Percentiles rank a stretch among this genome's conserved stretches.
Conservation (phyloP, 2,797 vertebrate genomes). For the Toxotes lorentzi region DNA sequence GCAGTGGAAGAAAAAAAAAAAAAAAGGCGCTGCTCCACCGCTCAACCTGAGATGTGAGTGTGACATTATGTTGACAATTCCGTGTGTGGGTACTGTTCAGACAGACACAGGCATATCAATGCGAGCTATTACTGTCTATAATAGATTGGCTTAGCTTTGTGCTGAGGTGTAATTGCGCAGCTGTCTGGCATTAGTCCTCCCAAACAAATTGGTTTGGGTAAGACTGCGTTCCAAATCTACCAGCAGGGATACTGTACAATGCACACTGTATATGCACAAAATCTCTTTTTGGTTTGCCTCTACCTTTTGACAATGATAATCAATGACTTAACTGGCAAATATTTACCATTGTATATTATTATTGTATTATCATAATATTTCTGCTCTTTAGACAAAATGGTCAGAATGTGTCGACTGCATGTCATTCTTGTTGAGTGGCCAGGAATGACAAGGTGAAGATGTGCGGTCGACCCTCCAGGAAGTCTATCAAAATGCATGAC, state of each 20-base stretch:
- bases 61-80: constrained; percentile 73
- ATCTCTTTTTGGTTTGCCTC: constrained; percentile 11
- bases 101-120: constrained; percentile 68
- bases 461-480: not conserved
- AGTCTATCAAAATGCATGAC: constrained; percentile 56
- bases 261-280: constrained; percentile 14
- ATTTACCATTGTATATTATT: not conserved
- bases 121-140: constrained; percentile 63
- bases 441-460: not conserved
- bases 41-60: constrained; percentile 75
- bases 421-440: constrained; percentile 31
- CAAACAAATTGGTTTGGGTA: constrained; percentile 64
- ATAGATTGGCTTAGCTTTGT: constrained; percentile 64
- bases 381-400: constrained; percentile 22
- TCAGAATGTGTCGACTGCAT: not conserved
- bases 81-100: constrained; percentile 71
- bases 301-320: not conserved
- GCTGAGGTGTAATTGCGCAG: constrained; percentile 69
- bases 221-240: constrained; percentile 49
- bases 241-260: constrained; percentile 32
- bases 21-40: constrained; percentile 55
- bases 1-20: constrained; percentile 40
- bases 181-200: constrained; percentile 72
- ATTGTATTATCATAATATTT: not conserved
- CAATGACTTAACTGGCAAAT: not conserved